Evolutionary conservation across 2,113 vertebrate genomes (phyloP).

Genomic region (Periophthalmus modestus): DNA sequence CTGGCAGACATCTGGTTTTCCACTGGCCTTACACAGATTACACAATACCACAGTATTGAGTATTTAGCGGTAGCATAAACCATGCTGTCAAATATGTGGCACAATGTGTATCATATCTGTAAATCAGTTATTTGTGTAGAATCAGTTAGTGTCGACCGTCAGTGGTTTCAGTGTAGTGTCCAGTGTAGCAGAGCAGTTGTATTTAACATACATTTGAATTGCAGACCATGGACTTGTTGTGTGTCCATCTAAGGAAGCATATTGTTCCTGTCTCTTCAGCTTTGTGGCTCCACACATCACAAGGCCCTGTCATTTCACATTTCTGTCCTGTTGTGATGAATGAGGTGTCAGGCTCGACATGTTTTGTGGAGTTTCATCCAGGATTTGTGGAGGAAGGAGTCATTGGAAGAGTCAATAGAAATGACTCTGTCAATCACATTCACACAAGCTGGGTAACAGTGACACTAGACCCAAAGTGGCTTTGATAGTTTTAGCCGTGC

Average conservation of each 20-base stretch:
- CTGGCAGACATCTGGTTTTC: neutral
- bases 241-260: slow-evolving; percentile 40
- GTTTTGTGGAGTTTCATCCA: slow-evolving; percentile 54
- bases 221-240: neutral
- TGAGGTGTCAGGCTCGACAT: slow-evolving; percentile 65
- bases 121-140: neutral
- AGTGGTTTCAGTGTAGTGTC: neutral
- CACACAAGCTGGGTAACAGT: neutral
- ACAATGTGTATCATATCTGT: neutral
- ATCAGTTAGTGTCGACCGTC: neutral
- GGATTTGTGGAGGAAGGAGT: slow-evolving; percentile 30
- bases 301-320: slow-evolving; percentile 61
- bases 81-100: neutral
- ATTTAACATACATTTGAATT: slow-evolving; percentile 16
- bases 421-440: slow-evolving; percentile 57
- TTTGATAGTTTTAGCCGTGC: neutral
- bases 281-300: slow-evolving; percentile 36
- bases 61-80: neutral
- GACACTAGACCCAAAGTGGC: neutral
- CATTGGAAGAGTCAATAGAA: slow-evolving; percentile 31
- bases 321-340: slow-evolving; percentile 62
- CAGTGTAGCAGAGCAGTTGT: neutral
- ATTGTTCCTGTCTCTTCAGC: slow-evolving; percentile 41
- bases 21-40: neutral
- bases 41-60: neutral